Conservation (phyloP, 2,797 vertebrate genomes). For the Aphelocoma californica region DNA sequence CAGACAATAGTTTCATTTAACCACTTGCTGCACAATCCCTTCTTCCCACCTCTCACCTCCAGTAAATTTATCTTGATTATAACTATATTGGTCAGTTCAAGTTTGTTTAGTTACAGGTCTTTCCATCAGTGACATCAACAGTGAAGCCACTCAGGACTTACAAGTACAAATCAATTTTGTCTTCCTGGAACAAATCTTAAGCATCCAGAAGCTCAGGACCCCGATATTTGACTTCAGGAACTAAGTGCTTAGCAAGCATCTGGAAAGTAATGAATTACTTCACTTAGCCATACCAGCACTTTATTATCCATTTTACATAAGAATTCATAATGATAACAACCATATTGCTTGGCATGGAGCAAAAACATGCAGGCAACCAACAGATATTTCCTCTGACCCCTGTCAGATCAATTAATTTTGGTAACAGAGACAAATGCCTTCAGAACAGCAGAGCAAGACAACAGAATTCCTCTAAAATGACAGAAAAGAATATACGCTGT, state of each 20-base stretch:
- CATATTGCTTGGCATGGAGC: background rate
- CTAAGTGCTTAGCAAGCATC: slow-evolving; percentile 32
- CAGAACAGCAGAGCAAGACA: background rate
- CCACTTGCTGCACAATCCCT: background rate
- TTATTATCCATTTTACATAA: slow-evolving; percentile 36
- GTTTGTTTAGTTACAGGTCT: background rate
- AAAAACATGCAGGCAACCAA: slow-evolving; percentile 12
- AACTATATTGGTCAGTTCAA: background rate
- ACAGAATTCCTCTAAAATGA: background rate
- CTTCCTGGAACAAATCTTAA: slow-evolving; percentile 5
- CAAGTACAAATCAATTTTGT: background rate
- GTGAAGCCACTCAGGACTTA: background rate
- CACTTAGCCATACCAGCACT: slow-evolving; percentile 19
- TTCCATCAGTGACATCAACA: slow-evolving; percentile 26
- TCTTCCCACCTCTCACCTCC: background rate
- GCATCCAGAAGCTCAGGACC: background rate
- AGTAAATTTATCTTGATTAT: slow-evolving; percentile 17
- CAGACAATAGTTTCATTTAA: background rate
- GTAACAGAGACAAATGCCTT: slow-evolving; percentile 16
- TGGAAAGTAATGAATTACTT: slow-evolving; percentile 34
- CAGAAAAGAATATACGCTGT: background rate
- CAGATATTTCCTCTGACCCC: slow-evolving; percentile 22
- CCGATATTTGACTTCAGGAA: background rate
- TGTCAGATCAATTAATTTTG: slow-evolving; percentile 27
- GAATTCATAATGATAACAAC: slow-evolving; percentile 26